These are phyloP conservation scores for Lampropteryx suffumata DNA, from an alignment of 2,888 invertebrate genomes.

Conservation along the genomic window DNA sequence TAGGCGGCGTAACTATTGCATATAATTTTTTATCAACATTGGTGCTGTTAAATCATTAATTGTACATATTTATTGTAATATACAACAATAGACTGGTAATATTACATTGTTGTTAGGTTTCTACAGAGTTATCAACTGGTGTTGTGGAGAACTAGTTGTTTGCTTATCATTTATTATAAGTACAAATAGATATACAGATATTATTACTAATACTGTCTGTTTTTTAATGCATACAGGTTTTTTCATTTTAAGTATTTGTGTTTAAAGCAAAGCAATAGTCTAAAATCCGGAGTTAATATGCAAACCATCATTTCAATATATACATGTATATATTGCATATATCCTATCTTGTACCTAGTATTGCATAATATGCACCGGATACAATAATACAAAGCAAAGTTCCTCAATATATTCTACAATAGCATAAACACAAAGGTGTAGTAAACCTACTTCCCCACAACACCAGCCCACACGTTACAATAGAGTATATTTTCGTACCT, in stretches of 20 bases:
- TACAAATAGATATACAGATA: constrained; percentile 16
- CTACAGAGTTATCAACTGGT: constrained; percentile 73
- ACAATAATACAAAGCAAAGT: constrained; percentile 23
- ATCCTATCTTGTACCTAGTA: too few relatives aligned
- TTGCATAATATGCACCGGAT: constrained; percentile 9
- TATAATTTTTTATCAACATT: constrained; percentile 65
- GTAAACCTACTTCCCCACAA: constrained; percentile 41
- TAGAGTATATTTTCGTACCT: constrained; percentile 79
- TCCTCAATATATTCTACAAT: constrained; percentile 21
- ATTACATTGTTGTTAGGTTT: constrained; percentile 80
- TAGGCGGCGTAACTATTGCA: constrained; percentile 60
- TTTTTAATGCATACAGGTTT: too few relatives aligned
- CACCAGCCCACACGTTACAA: constrained; percentile 68
- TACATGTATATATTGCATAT: too few relatives aligned
- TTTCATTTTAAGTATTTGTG: constrained; percentile 14
- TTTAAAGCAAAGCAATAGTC: constrained; percentile 21
- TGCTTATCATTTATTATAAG: constrained; percentile 28
- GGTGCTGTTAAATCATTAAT: constrained; percentile 80
- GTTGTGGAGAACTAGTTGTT: constrained; percentile 45
- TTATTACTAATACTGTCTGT: too few relatives aligned
- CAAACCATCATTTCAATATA: background rate
- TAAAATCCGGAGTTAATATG: constrained; percentile 13
- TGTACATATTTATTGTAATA: constrained; percentile 82
- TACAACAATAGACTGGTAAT: constrained; percentile 81
- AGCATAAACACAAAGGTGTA: constrained; percentile 20